phyloP scores from a whole-genome alignment of 2,113 vertebrate species.

The Anas platyrhynchos region DNA sequence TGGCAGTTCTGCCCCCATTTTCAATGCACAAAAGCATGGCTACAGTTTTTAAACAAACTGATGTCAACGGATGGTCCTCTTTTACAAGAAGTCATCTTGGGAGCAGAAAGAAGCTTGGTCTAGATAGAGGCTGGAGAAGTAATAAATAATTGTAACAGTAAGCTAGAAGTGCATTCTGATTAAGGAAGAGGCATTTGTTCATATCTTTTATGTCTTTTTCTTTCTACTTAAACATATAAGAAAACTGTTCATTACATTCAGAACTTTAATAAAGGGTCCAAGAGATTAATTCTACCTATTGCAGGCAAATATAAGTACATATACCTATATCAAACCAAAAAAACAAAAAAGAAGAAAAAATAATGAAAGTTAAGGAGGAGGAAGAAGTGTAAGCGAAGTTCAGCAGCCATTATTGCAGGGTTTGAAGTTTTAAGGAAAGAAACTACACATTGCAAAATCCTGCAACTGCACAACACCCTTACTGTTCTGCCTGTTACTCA shows the following conservation, averaged over 20 bases:
- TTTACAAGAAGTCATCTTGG: neutral
- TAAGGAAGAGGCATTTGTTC: neutral
- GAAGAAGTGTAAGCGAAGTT: neutral
- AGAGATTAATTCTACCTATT: neutral
- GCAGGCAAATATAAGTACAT: neutral
- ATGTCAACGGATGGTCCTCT: neutral
- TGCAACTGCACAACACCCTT: neutral
- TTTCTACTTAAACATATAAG: neutral
- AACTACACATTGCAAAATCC: neutral
- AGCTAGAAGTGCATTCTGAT: neutral
- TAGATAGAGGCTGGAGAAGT: neutral
- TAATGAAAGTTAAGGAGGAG: neutral
- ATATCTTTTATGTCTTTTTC: neutral
- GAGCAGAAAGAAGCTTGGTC: neutral
- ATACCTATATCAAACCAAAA: neutral
- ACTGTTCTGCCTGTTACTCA: neutral
- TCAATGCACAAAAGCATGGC: neutral
- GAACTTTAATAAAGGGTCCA: neutral
- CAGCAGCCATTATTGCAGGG: neutral
- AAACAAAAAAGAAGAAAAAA: neutral
- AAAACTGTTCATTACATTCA: neutral
- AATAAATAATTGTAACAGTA: neutral
- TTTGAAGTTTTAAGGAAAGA: neutral
- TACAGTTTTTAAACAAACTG: neutral
- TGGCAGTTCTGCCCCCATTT: neutral